phyloP scores from a whole-genome alignment of 2,797 vertebrate genomes.

The Sebastes elongatus region DNA sequence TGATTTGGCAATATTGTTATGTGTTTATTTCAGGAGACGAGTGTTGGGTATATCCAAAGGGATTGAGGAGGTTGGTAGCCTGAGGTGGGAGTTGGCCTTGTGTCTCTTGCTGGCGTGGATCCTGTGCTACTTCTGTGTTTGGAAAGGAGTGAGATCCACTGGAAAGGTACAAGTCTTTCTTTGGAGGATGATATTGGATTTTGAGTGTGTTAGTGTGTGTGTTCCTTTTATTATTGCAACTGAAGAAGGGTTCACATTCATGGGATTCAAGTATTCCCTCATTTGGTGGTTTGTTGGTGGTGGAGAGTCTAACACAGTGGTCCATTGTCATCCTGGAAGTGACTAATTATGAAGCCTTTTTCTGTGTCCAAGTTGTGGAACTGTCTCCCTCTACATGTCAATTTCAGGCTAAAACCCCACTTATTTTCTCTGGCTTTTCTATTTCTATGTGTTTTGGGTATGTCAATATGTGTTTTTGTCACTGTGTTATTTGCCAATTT shows the following conservation, averaged over 20 bases:
- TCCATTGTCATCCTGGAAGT: neutral
- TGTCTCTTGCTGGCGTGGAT: conserved; percentile 91
- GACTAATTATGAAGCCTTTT: neutral
- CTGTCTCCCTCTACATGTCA: neutral
- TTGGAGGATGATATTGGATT: neutral
- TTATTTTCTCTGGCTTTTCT: neutral
- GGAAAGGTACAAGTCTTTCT: conserved; percentile 84
- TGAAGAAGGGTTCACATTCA: neutral
- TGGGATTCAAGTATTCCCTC: neutral
- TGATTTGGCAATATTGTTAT: neutral
- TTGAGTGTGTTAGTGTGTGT: neutral
- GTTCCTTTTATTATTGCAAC: neutral
- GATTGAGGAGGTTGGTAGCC: conserved; percentile 87
- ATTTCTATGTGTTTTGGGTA: neutral
- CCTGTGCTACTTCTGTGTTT: conserved; percentile 93
- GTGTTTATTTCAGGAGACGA: conserved; percentile 80
- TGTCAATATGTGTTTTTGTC: neutral
- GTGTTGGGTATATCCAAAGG: conserved; percentile 88
- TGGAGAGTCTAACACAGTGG: neutral
- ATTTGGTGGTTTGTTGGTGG: neutral
- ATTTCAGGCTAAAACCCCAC: neutral
- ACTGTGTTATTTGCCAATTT: neutral
- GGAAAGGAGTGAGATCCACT: conserved; percentile 93
- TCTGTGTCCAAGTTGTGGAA: neutral
- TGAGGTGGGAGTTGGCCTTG: conserved; percentile 90